Base-by-base conservation (phyloP, 2,797 vertebrate species). In the Tiaroga cobitis region DNA sequence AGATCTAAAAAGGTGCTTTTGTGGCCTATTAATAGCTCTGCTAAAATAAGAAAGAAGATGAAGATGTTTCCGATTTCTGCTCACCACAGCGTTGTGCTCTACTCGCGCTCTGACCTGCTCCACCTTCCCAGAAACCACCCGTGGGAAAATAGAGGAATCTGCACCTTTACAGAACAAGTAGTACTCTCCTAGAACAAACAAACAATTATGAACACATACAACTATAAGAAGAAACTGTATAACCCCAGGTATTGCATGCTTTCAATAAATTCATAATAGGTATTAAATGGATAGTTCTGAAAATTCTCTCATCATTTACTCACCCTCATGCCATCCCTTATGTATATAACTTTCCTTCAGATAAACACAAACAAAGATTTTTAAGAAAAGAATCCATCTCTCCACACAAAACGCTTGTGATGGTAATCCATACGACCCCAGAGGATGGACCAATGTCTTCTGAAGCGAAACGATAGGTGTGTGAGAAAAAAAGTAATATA, bases 121-220 rank as follows among this genome's bases (percentile, higher is more conserved):
- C 90, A 99, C 96, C 93, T 97, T 99, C 88, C 98, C 98, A 87
- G 98, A 96, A 88, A 96, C 90, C 15, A 99, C 97, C 85, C 96
- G 93, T 82, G 98, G 98, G 90, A 99, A 99, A 94, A 99, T 97
- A 76, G 98, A 96, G 26, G 98, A 99, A 92, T 99, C 98, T 15
- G 98, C 98, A 81, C 98, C 98, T 94, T 99, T 99, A 91, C 97
- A 99, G 92, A 99, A 99, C 72, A 99, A 93, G 86, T 95, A 98
- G 86, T 96, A 93, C 80, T 98, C 97, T 70, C 97, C 98, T 99
- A 89, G 68, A 68, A 85, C 56, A 88, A 18, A 79, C 43, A 59
- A 80, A 16, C 43, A 46, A 15, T 61, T 59, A 82, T 3, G 15
- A n/a, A 68, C 59, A 82, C 72, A 61, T 7, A 80, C 76, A 81